These are phyloP conservation scores for Chionis minor DNA, from an alignment of 2,113 vertebrate species.

Conservation along the genomic window DNA sequence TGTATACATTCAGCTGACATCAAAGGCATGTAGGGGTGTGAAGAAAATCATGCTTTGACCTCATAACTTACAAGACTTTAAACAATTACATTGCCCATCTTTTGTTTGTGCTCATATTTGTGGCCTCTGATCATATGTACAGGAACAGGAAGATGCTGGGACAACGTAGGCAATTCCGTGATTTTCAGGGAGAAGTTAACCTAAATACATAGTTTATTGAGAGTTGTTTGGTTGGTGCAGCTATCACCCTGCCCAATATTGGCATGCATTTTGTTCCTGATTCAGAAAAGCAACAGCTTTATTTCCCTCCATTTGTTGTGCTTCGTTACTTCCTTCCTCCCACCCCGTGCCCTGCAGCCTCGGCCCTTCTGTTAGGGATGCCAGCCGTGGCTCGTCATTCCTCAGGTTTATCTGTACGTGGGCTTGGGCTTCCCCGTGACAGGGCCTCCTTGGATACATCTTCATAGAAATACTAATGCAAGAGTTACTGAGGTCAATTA, in stretches of 20 bases:
- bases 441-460: not conserved
- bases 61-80: not conserved
- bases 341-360: accelerated
- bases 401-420: not conserved
- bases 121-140: not conserved
- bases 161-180: not conserved
- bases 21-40: not conserved
- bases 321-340: not conserved
- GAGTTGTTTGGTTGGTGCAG: not conserved
- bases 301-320: not conserved
- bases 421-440: not conserved
- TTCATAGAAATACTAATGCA: not conserved
- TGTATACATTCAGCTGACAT: conserved; percentile 2
- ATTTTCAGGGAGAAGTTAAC: not conserved
- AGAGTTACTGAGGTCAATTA: not conserved
- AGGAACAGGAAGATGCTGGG: not conserved
- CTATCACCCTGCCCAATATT: not conserved
- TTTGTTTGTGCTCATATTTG: not conserved
- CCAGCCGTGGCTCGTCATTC: not conserved
- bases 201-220: not conserved
- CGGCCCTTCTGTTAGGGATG: not conserved
- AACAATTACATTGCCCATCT: not conserved
- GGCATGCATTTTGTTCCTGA: not conserved
- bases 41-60: not conserved
- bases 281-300: not conserved